Base-by-base conservation (phyloP, 2,888 invertebrate species). In the Polyommatus icarus region DNA sequence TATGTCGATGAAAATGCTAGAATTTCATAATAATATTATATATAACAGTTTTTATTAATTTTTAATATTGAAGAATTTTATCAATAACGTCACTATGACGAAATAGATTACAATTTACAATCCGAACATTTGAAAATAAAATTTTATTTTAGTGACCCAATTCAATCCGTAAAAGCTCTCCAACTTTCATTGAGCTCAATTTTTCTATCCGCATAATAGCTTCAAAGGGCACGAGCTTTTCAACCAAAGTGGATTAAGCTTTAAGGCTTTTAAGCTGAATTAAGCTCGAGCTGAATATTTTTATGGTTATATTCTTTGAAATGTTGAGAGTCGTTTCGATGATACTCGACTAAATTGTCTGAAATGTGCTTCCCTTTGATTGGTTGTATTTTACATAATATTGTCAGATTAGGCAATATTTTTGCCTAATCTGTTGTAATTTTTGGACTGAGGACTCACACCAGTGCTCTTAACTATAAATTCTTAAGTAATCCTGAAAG, bases 161-260 rank as follows among this genome's bases (percentile, higher is more conserved):
- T 40, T 72, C 72, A 4, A 72, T 72, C 40, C 40, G 40, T n/a
- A 40, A 72, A 72, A 67, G 32, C 67, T 67, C 72, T 36, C 12
- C 8, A 40, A 72, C 20, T 40, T 72, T 40, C 72, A 72, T 8
- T 40, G 72, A 72, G 72, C 72, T 40, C 72, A 72, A 72, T 72
- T 72, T 72, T 72, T 40, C 20, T n/a, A 72, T 40, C 10, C 72
- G 40, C 72, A 72, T 72, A 72, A 72, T 72, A 72, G 40, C 72
- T 72, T 72, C 40, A 72, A 72, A 72, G 72, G 72, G 36, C 40
- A 40, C 72, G 72, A 72, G 72, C 72, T 20, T 20, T 72, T 72
- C 72, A 72, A 40, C 72, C 40, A 20, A 72, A 72, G 72, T 40
- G 72, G 20, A 72, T 72, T 72, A 72, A 72, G 72, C 72, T 72